phyloP scores from a whole-genome alignment of 2,113 vertebrate genomes.

The Echinops telfairi region DNA sequence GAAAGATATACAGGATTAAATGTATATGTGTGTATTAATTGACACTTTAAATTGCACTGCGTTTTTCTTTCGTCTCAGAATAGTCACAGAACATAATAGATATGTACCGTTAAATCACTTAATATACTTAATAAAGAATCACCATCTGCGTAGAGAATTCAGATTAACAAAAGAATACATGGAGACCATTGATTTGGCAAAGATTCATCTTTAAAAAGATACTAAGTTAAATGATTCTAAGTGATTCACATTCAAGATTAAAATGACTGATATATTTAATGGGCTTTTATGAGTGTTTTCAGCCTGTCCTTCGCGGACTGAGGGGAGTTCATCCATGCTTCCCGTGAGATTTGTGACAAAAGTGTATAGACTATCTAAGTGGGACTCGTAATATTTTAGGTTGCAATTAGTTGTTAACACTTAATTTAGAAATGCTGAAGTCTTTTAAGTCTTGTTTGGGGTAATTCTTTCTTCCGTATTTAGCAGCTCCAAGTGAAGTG shows the following conservation, averaged over 20 bases:
- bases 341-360: too few species aligned
- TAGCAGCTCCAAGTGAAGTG: background rate
- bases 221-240: background rate
- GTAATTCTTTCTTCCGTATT: background rate
- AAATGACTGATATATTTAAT: background rate
- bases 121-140: too few species aligned
- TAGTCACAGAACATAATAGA: too few species aligned
- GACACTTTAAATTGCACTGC: too few species aligned
- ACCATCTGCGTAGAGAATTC: too few species aligned
- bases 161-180: too few species aligned
- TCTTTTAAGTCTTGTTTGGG: background rate
- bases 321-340: too few species aligned
- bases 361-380: background rate
- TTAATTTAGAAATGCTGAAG: background rate
- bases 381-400: background rate
- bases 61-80: too few species aligned
- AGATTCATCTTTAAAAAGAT: background rate
- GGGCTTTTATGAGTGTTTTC: constrained; percentile 13
- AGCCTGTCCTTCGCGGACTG: background rate
- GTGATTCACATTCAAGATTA: background rate
- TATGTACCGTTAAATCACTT: too few species aligned
- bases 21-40: too few species aligned
- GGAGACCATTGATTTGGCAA: too few species aligned
- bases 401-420: constrained; percentile 35
- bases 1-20: too few species aligned